These are phyloP conservation scores for Chloropsis cyanopogon DNA, from an alignment of 2,113 vertebrate genomes.

Conservation along the genomic window DNA sequence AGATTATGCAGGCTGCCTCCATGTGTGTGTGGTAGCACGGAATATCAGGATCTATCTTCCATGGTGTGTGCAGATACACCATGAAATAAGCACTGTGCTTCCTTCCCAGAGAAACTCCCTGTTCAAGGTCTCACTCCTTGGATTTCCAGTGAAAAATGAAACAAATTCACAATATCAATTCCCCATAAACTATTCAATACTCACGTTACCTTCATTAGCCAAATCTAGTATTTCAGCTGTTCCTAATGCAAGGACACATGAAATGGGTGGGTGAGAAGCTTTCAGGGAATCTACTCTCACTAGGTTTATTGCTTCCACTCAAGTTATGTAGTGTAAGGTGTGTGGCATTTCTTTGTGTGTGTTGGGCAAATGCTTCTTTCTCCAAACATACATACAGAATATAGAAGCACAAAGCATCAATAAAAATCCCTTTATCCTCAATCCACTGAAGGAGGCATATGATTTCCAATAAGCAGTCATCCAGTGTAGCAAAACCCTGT, in stretches of 20 bases:
- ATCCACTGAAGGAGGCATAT: background rate
- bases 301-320: background rate
- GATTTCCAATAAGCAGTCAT: slow-evolving; percentile 6
- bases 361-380: background rate
- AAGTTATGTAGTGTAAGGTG: background rate
- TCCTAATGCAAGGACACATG: background rate
- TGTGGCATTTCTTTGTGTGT: background rate
- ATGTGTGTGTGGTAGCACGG: accelerated
- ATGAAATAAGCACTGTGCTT: background rate
- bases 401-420: background rate
- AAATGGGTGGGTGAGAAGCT: accelerated
- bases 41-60: background rate
- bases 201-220: background rate
- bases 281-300: background rate
- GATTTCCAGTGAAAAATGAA: background rate
- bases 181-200: background rate
- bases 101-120: background rate
- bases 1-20: background rate
- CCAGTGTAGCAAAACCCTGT: background rate
- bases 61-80: background rate
- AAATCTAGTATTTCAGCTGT: background rate
- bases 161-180: background rate
- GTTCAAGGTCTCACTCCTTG: background rate
- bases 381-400: background rate
- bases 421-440: background rate